Percentiles rank a stretch among this genome's conserved stretches.
Conservation (phyloP, 2,113 vertebrate genomes). For the Marmota monax region DNA sequence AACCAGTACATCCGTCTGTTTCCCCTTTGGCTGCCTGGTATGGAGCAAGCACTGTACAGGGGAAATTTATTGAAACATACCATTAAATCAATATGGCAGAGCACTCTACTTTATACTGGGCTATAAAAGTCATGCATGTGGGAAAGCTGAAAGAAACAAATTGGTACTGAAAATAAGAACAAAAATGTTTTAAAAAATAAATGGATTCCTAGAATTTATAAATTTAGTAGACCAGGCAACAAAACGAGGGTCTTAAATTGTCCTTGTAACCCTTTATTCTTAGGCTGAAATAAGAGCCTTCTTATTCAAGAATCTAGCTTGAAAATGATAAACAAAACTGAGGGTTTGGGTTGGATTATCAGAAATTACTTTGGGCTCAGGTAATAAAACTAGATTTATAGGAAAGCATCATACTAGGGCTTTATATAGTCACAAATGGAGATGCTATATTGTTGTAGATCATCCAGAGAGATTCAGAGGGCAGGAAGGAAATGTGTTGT, state of each 20-base stretch:
- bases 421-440: conserved; percentile 53
- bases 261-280: conserved; percentile 1
- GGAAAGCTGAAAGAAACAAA: conserved; percentile 54
- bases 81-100: conserved; percentile 75
- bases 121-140: conserved; percentile 58
- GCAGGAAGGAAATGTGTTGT: conserved; percentile 39
- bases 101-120: conserved; percentile 22
- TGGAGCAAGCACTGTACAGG: conserved; percentile 48
- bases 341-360: conserved; percentile 28
- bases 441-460: conserved; percentile 64
- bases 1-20: conserved; percentile 63
- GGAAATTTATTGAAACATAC: conserved; percentile 71
- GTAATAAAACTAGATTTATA: conserved; percentile 51
- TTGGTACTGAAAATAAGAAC: not conserved
- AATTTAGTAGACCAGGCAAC: not conserved
- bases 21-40: conserved; percentile 52
- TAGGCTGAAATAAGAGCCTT: conserved; percentile 26
- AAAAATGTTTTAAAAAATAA: conserved; percentile 37
- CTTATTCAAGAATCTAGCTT: conserved; percentile 16
- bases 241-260: conserved; percentile 27
- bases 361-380: conserved; percentile 52
- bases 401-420: not conserved
- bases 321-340: conserved; percentile 36
- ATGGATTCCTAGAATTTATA: conserved; percentile 38
- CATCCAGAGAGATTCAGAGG: not conserved